A percentile compares a stretch with the other conserved stretches of the same genome.
phyloP scores from a whole-genome alignment of 2,888 invertebrate species.

The Phengaris arion region DNA sequence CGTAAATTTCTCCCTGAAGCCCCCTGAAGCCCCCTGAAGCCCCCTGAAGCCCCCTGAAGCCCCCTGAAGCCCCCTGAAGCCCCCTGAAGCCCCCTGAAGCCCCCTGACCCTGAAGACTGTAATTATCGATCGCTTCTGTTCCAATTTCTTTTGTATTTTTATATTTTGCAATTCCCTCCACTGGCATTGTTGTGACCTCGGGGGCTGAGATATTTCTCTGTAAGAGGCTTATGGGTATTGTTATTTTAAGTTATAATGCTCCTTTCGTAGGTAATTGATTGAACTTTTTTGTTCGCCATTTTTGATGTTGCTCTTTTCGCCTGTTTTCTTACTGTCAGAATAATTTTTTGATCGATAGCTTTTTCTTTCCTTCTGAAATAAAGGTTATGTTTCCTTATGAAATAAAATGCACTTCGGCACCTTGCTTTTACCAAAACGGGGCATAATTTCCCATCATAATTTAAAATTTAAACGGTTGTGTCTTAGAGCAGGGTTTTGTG shows the following conservation, averaged over 20 bases:
- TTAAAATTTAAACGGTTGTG: no score
- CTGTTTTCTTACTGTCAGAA: not conserved
- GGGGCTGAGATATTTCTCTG: constrained; percentile 20
- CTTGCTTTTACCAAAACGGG: not conserved
- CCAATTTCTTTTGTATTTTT: not conserved
- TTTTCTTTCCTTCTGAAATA: not conserved
- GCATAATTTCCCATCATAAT: no score
- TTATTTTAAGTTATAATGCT: constrained; percentile 25
- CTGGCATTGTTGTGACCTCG: not conserved
- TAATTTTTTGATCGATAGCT: not conserved
- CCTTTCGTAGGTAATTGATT: constrained; percentile 18
- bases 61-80: no score
- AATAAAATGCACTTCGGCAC: not conserved
- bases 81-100: no score
- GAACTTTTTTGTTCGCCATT: constrained; percentile 1
- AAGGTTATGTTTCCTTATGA: no score
- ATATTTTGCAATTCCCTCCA: not conserved
- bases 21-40: not conserved
- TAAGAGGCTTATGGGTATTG: constrained; percentile 10
- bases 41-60: no score
- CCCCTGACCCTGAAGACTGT: not conserved
- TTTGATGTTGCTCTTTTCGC: not conserved
- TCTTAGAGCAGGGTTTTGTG: no score
- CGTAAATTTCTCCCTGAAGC: no score
- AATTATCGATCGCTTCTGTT: not conserved